These are phyloP conservation scores for Tiphia femorata DNA, from an alignment of 2,888 invertebrate species.

Conservation along the genomic window DNA sequence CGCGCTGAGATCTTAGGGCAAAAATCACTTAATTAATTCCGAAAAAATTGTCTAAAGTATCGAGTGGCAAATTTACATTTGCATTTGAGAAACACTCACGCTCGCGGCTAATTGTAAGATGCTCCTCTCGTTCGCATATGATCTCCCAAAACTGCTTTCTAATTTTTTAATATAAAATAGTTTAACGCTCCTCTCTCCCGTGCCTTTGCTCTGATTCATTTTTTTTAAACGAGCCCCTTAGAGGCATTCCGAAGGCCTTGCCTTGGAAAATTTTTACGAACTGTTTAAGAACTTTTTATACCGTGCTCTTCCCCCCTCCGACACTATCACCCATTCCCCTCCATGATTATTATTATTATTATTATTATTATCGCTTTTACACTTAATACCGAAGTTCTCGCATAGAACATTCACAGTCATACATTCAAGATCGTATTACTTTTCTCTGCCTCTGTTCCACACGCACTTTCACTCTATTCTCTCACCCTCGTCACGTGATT, in stretches of 20 bases:
- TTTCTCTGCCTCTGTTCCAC: not conserved
- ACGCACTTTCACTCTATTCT: no score
- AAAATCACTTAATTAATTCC: no score
- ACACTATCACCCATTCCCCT: not conserved
- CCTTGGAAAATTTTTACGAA: slow-evolving; percentile 48
- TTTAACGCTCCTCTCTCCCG: slow-evolving; percentile 41
- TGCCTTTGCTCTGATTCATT: no score
- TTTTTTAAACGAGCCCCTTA: slow-evolving; percentile 1
- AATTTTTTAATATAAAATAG: slow-evolving; percentile 58
- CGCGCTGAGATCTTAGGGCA: not conserved
- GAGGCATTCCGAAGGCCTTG: slow-evolving; percentile 23
- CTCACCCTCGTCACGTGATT: slow-evolving; percentile 21
- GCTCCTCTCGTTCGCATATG: no score
- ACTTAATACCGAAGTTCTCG: not conserved
- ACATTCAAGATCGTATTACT: slow-evolving; percentile 8
- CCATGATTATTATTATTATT: not conserved
- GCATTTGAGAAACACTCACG: no score
- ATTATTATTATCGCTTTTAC: not conserved
- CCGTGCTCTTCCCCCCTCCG: not conserved
- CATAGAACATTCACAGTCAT: not conserved
- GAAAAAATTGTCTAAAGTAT: no score
- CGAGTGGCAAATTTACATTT: no score
- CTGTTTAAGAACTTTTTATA: slow-evolving; percentile 36
- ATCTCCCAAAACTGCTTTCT: slow-evolving; percentile 20
- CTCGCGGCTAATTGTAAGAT: no score